Base-by-base conservation (phyloP, 1,140 invertebrate genomes). In the Brachionus calyciflorus region DNA sequence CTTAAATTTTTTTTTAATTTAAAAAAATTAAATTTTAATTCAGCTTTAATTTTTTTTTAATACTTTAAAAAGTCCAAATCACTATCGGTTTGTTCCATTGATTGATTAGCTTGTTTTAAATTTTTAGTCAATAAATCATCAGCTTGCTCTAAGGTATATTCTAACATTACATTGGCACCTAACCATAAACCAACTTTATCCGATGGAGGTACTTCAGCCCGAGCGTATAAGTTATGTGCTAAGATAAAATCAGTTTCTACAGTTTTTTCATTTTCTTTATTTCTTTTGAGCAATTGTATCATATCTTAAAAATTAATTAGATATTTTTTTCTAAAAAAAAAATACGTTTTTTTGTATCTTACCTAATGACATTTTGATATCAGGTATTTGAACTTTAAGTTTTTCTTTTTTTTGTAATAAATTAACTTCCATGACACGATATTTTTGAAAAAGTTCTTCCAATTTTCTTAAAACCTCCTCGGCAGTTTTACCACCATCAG, bases 181-280 rank as follows among this genome's bases (percentile, higher is more conserved):
- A 77, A n/a, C 76, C 76, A 77, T 21, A 77, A 21, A 33, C 76
- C 60, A 17, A 77, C 73, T 57, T 76, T 76, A 30, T 76, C 51
- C 28, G 49, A 41, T 28, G 73, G 73, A 12, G 73, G 51, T 1
- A 76, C 37, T 44, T 44, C 37, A n/a, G 73, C 73, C 14, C 46
- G 30, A 12, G 49, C 76, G 21, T 46, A 77, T 0, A 77, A 24
- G 21, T 77, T 77, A 19, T 60, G 57, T 28, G 55, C 44, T 5
- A 77, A 9, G 12, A 65, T 48, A 53, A 77, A 77, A 48, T 65
- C 40, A 51, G 76, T 77, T 17, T 77, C 57, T 12, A 77, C 26
- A 6, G 53, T 60, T 40, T 60, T 63, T 46, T 76, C 19, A 44
- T 24, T 46, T 30, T 53, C 51, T 17, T 76, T 76, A 14, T 60